Percentiles rank a stretch among this genome's conserved stretches.
These are phyloP conservation scores for Sebastes schlegelii DNA, from an alignment of 2,113 vertebrate genomes.

Conservation along the genomic window DNA sequence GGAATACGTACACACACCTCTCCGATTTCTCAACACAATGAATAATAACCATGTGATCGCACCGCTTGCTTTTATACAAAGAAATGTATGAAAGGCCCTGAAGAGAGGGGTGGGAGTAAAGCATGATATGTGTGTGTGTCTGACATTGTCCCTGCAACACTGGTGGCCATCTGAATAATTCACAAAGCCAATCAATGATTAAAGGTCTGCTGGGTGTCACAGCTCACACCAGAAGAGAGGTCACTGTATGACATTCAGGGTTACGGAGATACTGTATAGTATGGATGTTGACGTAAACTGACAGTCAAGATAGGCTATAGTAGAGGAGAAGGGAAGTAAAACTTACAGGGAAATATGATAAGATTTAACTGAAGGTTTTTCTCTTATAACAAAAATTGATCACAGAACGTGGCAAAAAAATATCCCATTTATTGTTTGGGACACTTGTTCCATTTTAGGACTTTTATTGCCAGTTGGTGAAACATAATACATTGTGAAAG, in stretches of 20 bases:
- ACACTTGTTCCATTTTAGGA: neutral
- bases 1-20: neutral
- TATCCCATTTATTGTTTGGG: neutral
- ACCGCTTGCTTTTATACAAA: constrained; percentile 35
- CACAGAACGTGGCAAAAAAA: neutral
- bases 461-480: neutral
- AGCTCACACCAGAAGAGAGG: constrained; percentile 28
- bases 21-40: neutral
- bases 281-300: neutral
- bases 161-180: constrained; percentile 66
- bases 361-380: neutral
- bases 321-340: neutral
- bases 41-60: constrained; percentile 19
- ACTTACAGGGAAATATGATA: neutral
- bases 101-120: constrained; percentile 1
- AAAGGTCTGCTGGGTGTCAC: constrained; percentile 70
- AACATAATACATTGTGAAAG: neutral
- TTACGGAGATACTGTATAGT: neutral
- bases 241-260: constrained; percentile 14
- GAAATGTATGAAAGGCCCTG: constrained; percentile 20
- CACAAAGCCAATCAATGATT: constrained; percentile 76
- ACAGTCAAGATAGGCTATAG: neutral
- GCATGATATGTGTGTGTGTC: constrained; percentile 24
- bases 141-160: constrained; percentile 49
- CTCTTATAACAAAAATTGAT: neutral